Evolutionary conservation across 2,888 invertebrate genomes (phyloP).

Genomic region (Tenodera sinensis): DNA sequence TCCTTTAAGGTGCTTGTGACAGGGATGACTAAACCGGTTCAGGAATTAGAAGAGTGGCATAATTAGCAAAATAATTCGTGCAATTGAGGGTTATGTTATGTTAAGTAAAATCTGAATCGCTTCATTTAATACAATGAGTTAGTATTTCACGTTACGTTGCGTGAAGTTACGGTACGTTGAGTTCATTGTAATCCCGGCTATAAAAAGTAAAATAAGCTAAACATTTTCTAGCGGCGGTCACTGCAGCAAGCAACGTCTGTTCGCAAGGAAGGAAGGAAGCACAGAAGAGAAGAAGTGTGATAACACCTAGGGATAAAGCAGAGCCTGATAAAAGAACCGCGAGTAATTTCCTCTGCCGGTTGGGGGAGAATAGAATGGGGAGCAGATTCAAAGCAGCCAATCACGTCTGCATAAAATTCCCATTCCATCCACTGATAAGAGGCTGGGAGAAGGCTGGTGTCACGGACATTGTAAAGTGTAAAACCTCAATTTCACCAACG

Average conservation of each 20-base stretch:
- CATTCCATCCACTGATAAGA: constrained; percentile 27
- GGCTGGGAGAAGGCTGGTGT: constrained; percentile 1
- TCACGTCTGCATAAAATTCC: constrained; percentile 32
- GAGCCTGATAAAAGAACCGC: background rate
- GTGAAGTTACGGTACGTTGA: no score
- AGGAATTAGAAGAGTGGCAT: no score
- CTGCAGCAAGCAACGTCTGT: background rate
- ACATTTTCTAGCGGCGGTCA: background rate
- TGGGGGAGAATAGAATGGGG: constrained; percentile 15
- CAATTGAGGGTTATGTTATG: no score
- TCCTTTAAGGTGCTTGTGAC: no score
- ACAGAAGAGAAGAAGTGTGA: background rate
- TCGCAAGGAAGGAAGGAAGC: background rate
- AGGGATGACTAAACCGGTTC: no score
- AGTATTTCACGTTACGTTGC: no score
- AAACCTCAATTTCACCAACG: constrained; percentile 8
- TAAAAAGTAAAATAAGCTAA: no score
- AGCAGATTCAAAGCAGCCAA: constrained; percentile 30
- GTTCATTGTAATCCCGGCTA: no score
- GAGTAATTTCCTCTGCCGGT: constrained; percentile 2
- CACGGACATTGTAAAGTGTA: constrained; percentile 7
- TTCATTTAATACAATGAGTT: no score
- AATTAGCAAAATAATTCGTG: no score
- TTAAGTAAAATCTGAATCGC: no score
- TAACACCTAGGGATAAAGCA: background rate